These are phyloP conservation scores for Phalanger gymnotis DNA, from an alignment of 2,797 vertebrate genomes.

Conservation along the genomic window DNA sequence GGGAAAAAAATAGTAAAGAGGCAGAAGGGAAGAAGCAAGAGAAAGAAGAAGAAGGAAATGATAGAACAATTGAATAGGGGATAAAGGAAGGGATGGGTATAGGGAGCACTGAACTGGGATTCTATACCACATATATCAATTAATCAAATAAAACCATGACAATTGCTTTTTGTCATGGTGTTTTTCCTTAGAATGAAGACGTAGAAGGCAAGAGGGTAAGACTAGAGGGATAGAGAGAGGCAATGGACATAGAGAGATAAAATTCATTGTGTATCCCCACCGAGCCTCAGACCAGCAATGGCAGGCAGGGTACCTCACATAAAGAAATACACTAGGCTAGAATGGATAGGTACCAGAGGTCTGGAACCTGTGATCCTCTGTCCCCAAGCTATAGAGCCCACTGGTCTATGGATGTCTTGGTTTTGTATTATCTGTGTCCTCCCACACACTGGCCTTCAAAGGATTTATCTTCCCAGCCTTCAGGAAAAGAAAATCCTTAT, in stretches of 20 bases:
- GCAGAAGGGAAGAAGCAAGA: background rate
- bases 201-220: conserved; percentile 3
- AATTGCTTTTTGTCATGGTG: background rate
- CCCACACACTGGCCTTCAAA: background rate
- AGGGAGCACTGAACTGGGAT: background rate
- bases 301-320: background rate
- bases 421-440: background rate
- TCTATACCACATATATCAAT: background rate
- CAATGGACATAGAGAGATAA: background rate
- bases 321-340: background rate
- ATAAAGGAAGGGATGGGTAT: background rate
- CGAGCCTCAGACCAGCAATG: background rate
- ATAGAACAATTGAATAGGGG: background rate
- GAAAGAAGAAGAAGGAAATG: background rate
- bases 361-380: background rate
- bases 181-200: background rate
- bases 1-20: background rate
- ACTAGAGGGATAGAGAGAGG: background rate
- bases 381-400: background rate
- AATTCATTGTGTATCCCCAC: background rate
- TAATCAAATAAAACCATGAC: background rate
- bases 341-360: background rate
- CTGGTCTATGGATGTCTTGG: background rate
- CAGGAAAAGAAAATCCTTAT: conserved; percentile 27
- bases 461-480: background rate